Conservation (phyloP, 2,888 invertebrate species). For the Drosophila nigricruria region DNA sequence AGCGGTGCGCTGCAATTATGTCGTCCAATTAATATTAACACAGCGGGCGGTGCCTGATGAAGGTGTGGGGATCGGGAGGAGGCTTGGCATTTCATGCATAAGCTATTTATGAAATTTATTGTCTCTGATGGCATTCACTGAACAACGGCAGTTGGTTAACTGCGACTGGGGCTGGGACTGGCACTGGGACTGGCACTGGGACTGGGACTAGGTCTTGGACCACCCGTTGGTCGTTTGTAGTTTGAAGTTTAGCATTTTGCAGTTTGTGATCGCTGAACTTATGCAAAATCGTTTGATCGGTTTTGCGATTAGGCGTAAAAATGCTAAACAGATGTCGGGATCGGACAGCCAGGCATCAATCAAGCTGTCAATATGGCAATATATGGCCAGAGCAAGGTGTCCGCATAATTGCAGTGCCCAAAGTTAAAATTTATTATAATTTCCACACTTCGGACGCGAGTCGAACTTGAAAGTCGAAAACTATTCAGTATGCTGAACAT, state of each 20-base stretch:
- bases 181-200: not conserved
- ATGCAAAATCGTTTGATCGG: slow-evolving; percentile 57
- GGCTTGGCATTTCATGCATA: slow-evolving; percentile 67
- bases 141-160: slow-evolving; percentile 39
- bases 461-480: slow-evolving; percentile 27
- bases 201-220: slow-evolving; percentile 29
- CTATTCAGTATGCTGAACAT: slow-evolving; percentile 47
- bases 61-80: slow-evolving; percentile 16
- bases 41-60: slow-evolving; percentile 69
- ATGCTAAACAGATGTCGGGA: slow-evolving; percentile 50
- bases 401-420: slow-evolving; percentile 68
- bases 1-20: slow-evolving; percentile 84
- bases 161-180: not conserved
- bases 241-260: slow-evolving; percentile 2
- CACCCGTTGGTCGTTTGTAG: slow-evolving; percentile 59
- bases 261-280: slow-evolving; percentile 44
- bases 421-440: slow-evolving; percentile 77
- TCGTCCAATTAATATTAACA: slow-evolving; percentile 84
- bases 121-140: slow-evolving; percentile 64
- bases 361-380: slow-evolving; percentile 75
- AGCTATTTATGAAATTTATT: slow-evolving; percentile 74
- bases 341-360: slow-evolving; percentile 58
- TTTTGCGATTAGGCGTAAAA: slow-evolving; percentile 58
- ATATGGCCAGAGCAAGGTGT: slow-evolving; percentile 66
- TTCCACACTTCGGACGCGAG: slow-evolving; percentile 67